Evolutionary conservation across 1,140 invertebrate species (phyloP).

Genomic region (Copidosoma floridanum): DNA sequence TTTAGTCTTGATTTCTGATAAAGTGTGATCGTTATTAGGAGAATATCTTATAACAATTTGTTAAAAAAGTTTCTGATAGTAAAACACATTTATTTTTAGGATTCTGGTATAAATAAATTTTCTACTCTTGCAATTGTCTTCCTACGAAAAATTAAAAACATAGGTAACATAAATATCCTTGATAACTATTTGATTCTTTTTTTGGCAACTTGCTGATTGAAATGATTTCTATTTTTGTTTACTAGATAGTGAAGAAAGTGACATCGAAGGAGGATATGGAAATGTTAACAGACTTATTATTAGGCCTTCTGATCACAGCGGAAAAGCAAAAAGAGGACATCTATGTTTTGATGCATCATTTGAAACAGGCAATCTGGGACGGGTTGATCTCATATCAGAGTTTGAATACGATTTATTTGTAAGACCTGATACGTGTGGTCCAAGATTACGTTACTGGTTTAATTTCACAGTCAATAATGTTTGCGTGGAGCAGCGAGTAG

Average conservation of each 20-base stretch:
- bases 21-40: no score
- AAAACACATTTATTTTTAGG: no score
- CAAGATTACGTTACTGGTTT: slow-evolving; percentile 91
- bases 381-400: slow-evolving; percentile 91
- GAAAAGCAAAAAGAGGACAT: slow-evolving; percentile 91
- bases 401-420: slow-evolving; percentile 96
- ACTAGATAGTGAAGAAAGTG: slow-evolving; percentile 95
- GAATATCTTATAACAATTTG: no score
- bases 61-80: no score
- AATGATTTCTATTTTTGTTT: no score
- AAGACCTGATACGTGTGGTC: slow-evolving; percentile 93
- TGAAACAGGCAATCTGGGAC: slow-evolving; percentile 94
- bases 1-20: no score
- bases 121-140: no score
- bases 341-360: slow-evolving; percentile 97
- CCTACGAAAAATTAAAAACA: no score
- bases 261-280: slow-evolving; percentile 89
- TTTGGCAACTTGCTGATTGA: background rate
- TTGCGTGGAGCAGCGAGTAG: slow-evolving; percentile 87
- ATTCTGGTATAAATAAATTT: no score
- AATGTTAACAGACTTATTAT: slow-evolving; percentile 93
- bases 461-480: slow-evolving; percentile 98
- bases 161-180: no score
- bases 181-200: background rate
- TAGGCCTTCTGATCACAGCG: slow-evolving; percentile 88